Evolutionary conservation across 2,888 invertebrate species (phyloP).

Genomic region (Laothoe populi): DNA sequence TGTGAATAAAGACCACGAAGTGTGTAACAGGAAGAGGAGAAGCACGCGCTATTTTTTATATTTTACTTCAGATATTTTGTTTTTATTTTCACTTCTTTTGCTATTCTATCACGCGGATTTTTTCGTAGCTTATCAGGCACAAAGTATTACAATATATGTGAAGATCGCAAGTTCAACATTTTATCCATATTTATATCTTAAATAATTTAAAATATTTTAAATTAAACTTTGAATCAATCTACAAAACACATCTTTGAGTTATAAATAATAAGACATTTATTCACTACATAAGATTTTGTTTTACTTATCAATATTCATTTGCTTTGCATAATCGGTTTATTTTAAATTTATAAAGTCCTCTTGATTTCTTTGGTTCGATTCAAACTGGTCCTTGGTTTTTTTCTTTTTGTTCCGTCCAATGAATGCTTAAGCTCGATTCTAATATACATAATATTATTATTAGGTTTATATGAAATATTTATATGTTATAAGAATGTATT

Average conservation of each 20-base stretch:
- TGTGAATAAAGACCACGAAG: no score
- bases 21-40: no score
- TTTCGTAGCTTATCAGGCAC: no score
- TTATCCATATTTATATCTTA: no score
- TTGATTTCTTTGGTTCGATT: slow-evolving; percentile 46
- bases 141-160: no score
- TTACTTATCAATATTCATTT: slow-evolving; percentile 44
- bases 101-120: no score
- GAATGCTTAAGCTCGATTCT: slow-evolving; percentile 41
- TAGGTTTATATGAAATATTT: slow-evolving; percentile 6
- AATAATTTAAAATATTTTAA: background rate
- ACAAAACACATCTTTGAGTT: background rate
- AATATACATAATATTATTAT: slow-evolving; percentile 39
- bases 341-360: slow-evolving; percentile 57
- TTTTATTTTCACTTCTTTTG: no score
- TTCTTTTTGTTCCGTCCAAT: slow-evolving; percentile 41
- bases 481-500: background rate
- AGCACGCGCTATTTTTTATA: no score
- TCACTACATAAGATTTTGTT: slow-evolving; percentile 7
- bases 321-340: slow-evolving; percentile 73
- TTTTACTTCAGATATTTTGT: no score
- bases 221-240: background rate
- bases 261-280: slow-evolving; percentile 10
- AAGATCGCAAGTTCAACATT: no score
- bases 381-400: slow-evolving; percentile 60